A percentile compares a stretch with the other conserved stretches of the same genome.
phyloP scores from a whole-genome alignment of 1,140 invertebrate species.

The Diorhabda elongata region DNA sequence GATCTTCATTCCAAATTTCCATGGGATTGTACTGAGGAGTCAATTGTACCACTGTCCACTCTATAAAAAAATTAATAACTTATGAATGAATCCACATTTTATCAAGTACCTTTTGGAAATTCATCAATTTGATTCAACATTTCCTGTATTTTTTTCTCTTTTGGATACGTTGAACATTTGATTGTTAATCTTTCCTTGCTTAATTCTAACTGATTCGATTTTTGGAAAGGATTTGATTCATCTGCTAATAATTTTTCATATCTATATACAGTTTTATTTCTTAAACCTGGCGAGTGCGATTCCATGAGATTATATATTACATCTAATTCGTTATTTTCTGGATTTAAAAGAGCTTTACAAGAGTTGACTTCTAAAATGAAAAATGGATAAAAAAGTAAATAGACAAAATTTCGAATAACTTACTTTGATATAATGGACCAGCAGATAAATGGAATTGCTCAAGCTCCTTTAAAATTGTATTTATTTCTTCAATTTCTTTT shows the following conservation, averaged over 20 bases:
- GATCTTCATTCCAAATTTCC: slow-evolving; percentile 27
- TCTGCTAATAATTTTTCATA: slow-evolving; percentile 29
- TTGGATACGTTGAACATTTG: slow-evolving; percentile 22
- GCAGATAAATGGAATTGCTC: slow-evolving; percentile 24
- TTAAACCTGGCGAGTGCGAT: slow-evolving; percentile 32
- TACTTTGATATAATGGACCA: slow-evolving; percentile 29
- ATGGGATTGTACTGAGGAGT: slow-evolving; percentile 30
- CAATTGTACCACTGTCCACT: slow-evolving; percentile 38
- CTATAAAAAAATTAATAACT: slow-evolving; percentile 25
- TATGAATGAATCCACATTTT: not conserved
- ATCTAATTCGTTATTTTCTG: slow-evolving; percentile 28
- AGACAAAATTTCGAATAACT: slow-evolving; percentile 8
- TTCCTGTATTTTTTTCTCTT: slow-evolving; percentile 18
- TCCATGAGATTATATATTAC: slow-evolving; percentile 32
- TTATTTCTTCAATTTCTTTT: not conserved
- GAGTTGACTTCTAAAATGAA: slow-evolving; percentile 19
- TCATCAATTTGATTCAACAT: slow-evolving; percentile 30
- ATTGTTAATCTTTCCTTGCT: slow-evolving; percentile 27
- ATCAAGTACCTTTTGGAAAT: slow-evolving; percentile 30
- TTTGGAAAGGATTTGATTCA: slow-evolving; percentile 6
- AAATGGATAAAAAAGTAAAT: slow-evolving; percentile 2
- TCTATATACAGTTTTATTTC: slow-evolving; percentile 28
- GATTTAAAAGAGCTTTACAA: slow-evolving; percentile 23
- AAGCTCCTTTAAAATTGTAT: slow-evolving; percentile 17
- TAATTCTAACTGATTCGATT: slow-evolving; percentile 13